phyloP scores from a whole-genome alignment of 2,888 invertebrate genomes.

The Coenonympha glycerion region DNA sequence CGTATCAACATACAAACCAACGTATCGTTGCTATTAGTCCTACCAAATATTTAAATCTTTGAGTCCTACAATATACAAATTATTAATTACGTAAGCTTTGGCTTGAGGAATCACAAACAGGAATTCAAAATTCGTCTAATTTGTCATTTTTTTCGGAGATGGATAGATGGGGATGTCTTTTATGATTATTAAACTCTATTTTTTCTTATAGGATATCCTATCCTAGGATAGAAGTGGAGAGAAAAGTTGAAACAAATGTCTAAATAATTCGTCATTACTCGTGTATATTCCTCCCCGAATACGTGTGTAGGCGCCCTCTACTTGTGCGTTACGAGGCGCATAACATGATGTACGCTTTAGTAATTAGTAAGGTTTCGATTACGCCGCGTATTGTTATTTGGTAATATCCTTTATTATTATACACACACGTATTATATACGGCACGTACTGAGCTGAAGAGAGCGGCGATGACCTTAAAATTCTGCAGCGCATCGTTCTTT shows the following conservation, averaged over 20 bases:
- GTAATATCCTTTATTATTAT: constrained; percentile 28
- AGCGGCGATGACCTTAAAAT: background rate
- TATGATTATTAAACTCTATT: too few relatives aligned
- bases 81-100: too few relatives aligned
- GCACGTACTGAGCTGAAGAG: constrained; percentile 6
- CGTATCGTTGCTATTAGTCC: too few relatives aligned
- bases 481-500: background rate
- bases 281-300: background rate
- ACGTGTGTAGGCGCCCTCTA: background rate
- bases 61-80: too few relatives aligned
- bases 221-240: too few relatives aligned
- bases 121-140: too few relatives aligned
- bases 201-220: too few relatives aligned
- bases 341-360: constrained; percentile 27
- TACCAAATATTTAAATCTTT: too few relatives aligned
- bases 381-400: constrained; percentile 37
- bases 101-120: too few relatives aligned
- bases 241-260: background rate
- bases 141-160: too few relatives aligned
- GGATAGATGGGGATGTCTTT: too few relatives aligned
- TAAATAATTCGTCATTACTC: background rate
- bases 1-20: too few relatives aligned
- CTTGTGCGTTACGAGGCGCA: constrained; percentile 13
- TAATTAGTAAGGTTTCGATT: constrained; percentile 33
- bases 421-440: background rate